Percentiles rank a stretch among this genome's conserved stretches.
Conservation (phyloP, 2,797 vertebrate genomes). For the Sebastes oblongus region DNA sequence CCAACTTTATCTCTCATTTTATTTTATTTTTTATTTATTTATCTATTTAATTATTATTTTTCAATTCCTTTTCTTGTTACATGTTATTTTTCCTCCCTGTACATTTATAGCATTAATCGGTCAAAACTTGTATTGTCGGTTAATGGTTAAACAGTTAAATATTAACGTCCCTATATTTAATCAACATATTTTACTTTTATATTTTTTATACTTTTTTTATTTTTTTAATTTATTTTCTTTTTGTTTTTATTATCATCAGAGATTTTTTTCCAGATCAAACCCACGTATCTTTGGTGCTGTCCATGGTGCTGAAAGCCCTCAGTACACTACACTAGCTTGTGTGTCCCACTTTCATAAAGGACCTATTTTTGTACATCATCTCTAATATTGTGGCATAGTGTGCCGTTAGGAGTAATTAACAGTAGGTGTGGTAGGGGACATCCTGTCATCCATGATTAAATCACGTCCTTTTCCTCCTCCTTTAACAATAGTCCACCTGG, state of each 20-base stretch:
- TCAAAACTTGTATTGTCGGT: too few relatives aligned
- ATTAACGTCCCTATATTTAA: not conserved
- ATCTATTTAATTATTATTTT: too few relatives aligned
- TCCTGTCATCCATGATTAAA: constrained; percentile 3
- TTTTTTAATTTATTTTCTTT: not conserved
- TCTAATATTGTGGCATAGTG: not conserved
- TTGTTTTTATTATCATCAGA: not conserved
- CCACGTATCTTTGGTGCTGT: not conserved
- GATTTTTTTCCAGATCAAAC: not conserved
- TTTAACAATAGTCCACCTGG: not conserved
- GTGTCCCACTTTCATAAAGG: not conserved
- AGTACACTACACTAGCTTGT: not conserved
- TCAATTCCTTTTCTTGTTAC: too few relatives aligned
- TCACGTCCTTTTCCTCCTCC: not conserved
- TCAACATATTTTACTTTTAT: not conserved
- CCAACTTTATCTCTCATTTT: too few relatives aligned
- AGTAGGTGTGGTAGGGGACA: not conserved
- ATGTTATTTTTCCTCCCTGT: too few relatives aligned
- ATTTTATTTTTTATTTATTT: too few relatives aligned
- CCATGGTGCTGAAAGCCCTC: not conserved
- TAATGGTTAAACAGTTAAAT: too few relatives aligned
- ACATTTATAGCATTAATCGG: too few relatives aligned
- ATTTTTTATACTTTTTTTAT: not conserved
- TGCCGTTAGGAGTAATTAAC: not conserved
- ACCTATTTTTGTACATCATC: not conserved